Base-by-base conservation (phyloP, 2,113 vertebrate genomes). In the Neogobius melanostomus region DNA sequence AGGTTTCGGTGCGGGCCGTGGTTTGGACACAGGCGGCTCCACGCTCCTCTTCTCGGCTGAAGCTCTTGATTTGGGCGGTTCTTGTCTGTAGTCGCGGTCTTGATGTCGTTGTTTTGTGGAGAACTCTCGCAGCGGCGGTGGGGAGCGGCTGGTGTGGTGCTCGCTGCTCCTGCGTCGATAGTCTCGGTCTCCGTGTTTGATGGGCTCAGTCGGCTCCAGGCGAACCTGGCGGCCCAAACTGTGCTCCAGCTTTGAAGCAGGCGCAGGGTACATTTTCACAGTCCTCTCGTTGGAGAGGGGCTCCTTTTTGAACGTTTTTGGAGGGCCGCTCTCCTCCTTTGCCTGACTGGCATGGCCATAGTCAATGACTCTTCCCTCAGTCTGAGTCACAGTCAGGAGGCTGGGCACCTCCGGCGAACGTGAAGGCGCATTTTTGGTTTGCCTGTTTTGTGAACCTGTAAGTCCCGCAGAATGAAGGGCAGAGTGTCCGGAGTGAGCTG, bases 401-500 rank as follows among this genome's bases (percentile, higher is more conserved):
- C 89, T 88, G 14, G 86, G 87, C 8, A 89, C 78, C 43, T 90
- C 87, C 0, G 77, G 71, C 1, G 89, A 75, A 6, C 0, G 4
- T 10, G 82, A 83, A 51, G 2, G 62, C 21, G 42, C 59, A 17
- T 28, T 66, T 81, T 83, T 88, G 69, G 3, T 1, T 81, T 89
- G 42, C 90, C 87, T 36, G 95, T 88, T 90, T 98, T 98, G 8
- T 95, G 92, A 47, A 95, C 89, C 56, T 95, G 93, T 67, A 98
- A 96, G 79, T 97, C 95, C 36, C 95, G 89, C 54, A 98, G 88
- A 79, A 98, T 97, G 21, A 95, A 90, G 0, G 96, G 96, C 92
- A 98, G 93, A 79, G 97, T 97, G 72, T 96, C 95, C 0, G 96
- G 96, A 0, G 96, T 98, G 53, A 98, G 77, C 81, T 98, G 95